phyloP scores from a whole-genome alignment of 2,113 vertebrate genomes.

The Grammomys surdaster region DNA sequence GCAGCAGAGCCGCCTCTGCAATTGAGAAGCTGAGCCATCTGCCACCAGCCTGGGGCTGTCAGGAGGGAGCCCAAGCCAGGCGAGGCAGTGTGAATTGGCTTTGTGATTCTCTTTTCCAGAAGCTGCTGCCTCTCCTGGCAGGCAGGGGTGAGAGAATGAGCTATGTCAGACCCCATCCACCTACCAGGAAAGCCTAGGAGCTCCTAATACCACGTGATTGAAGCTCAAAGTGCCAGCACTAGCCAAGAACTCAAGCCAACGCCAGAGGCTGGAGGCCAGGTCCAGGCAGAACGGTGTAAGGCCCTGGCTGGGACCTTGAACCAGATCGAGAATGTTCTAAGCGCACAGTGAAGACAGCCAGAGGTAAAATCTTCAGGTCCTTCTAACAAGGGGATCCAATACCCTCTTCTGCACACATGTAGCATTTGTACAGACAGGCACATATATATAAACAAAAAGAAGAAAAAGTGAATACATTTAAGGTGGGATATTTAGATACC shows the following conservation, averaged over 20 bases:
- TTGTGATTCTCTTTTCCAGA: background rate
- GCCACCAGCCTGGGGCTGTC: constrained; percentile 56
- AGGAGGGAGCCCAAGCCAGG: constrained; percentile 12
- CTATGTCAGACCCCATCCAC: background rate
- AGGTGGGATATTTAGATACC: background rate
- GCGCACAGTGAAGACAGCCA: background rate
- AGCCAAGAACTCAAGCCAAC: background rate
- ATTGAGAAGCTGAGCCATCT: constrained; percentile 67
- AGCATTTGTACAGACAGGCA: background rate
- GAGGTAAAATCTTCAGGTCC: background rate
- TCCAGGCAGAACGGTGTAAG: background rate
- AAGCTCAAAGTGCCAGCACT: background rate
- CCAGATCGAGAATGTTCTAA: constrained; percentile 7
- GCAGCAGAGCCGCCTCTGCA: background rate
- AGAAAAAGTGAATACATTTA: background rate
- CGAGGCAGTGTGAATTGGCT: background rate
- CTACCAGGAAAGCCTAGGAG: background rate
- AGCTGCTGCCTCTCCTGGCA: background rate
- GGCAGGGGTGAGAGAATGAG: background rate
- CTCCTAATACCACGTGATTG: background rate
- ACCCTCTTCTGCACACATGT: background rate
- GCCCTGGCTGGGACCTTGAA: background rate
- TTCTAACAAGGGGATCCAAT: background rate
- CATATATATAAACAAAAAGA: background rate
- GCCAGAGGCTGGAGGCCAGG: background rate